Percentiles rank a stretch among this genome's conserved stretches.
Evolutionary conservation across 2,113 vertebrate genomes (phyloP).

Genomic region (Apodemus sylvaticus): DNA sequence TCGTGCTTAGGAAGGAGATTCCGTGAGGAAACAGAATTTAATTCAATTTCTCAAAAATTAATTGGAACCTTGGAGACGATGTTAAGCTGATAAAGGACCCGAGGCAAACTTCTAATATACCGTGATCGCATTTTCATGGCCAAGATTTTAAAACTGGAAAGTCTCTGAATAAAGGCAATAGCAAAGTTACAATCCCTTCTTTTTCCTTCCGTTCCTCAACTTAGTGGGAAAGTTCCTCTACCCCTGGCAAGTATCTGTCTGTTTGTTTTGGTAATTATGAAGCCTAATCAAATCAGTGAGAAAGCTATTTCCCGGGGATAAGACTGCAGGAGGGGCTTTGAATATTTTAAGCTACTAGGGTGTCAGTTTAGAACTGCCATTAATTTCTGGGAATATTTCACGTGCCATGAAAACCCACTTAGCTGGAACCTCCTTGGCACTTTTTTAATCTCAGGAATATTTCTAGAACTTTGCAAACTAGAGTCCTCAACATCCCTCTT

Average conservation of each 20-base stretch:
- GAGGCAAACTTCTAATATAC: conserved; percentile 62
- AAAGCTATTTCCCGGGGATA: conserved; percentile 42
- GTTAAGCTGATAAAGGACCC: conserved; percentile 45
- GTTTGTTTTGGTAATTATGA: conserved; percentile 27
- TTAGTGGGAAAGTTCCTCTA: background rate
- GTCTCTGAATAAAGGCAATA: background rate
- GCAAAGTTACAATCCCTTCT: background rate
- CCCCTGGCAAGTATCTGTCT: background rate
- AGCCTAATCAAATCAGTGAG: conserved; percentile 39
- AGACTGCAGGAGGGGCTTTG: background rate
- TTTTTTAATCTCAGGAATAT: conserved; percentile 47
- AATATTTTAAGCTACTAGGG: conserved; percentile 33
- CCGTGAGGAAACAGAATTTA: conserved; percentile 60
- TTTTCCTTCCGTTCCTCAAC: background rate
- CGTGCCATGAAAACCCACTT: conserved; percentile 22
- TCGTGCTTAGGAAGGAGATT: conserved; percentile 34
- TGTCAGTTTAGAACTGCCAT: background rate
- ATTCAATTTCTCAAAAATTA: conserved; percentile 77
- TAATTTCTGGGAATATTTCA: conserved; percentile 47
- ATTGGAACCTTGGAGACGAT: conserved; percentile 71
- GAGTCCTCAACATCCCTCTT: background rate
- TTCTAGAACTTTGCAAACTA: conserved; percentile 50
- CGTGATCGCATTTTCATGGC: conserved; percentile 61
- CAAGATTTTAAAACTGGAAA: conserved; percentile 37
- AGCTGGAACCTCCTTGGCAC: background rate